phyloP scores from a whole-genome alignment of 2,797 vertebrate genomes.

The Pipistrellus pipistrellus region DNA sequence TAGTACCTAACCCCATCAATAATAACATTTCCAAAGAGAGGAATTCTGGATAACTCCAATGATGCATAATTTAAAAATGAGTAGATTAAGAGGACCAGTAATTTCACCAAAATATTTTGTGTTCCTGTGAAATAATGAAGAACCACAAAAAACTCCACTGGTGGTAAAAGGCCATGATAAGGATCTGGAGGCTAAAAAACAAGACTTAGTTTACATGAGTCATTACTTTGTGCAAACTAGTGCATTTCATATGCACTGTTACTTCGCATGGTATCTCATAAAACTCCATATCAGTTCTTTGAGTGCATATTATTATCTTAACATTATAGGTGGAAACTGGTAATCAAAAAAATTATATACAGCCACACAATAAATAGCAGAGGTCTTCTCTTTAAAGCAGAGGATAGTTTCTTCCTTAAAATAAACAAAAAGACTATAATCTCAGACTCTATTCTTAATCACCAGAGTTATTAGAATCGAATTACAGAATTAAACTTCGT shows the following conservation, averaged over 20 bases:
- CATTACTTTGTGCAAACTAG: background rate
- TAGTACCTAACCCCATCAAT: background rate
- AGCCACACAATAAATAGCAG: background rate
- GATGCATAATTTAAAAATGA: background rate
- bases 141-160: background rate
- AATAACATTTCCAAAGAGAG: background rate
- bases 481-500: constrained; percentile 49
- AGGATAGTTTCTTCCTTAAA: background rate
- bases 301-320: background rate
- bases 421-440: constrained; percentile 18
- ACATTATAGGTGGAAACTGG: background rate
- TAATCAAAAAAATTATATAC: background rate
- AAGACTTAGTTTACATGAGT: background rate
- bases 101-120: background rate
- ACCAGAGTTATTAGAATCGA: constrained; percentile 14
- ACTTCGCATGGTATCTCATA: background rate
- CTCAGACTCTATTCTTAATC: constrained; percentile 51
- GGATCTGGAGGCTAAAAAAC: background rate
- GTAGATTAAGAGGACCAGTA: background rate
- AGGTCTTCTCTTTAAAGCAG: background rate
- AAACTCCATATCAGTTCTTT: background rate
- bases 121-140: background rate
- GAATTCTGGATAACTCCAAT: background rate
- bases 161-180: background rate
- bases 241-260: background rate